Base-by-base conservation (phyloP, 2,888 invertebrate genomes). In the Notodonta ziczac region DNA sequence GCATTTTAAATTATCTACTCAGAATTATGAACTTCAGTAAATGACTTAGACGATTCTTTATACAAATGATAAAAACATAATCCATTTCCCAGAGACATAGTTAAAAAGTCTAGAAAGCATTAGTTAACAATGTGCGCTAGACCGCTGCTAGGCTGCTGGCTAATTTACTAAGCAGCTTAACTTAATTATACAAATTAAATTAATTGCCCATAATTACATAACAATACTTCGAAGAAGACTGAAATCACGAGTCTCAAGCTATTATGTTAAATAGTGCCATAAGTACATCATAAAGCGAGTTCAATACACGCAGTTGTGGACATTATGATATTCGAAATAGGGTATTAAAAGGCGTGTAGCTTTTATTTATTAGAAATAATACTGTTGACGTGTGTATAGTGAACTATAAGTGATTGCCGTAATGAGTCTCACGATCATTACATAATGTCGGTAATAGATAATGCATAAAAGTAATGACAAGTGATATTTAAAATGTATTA, bases 391-490 rank as follows among this genome's bases (percentile, higher is more conserved):
- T 65, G 50, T 77, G 70, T 66, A 75, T 69, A 70, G 61, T 67
- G 74, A 74, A 63, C 70, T 78, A 75, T 84, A 83, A 86, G 79
- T 81, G 79, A 85, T 78, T 74, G 87, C 89, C 80, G 84, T 84
- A 85, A 82, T 86, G 85, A 80, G 79, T 76, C 79, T 81, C 83
- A 83, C 83, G 83, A 82, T 76, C 75, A 73, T 91, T 91, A 90
- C 86, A 84, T 86, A 89, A 92, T 77, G 69, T 71, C 72, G 73
- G 85, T 89, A 89, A 90, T 87, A 88, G 89, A 88, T 90, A 90
- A 91, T 86, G 85, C 87, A 87, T 90, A 89, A 88, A 84, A 84
- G 85, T 89, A 90, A 91, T 90, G 89, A 91, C 87, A 85, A 84
- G 86, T 87, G 86, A 90, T 91, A 88, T 89, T 90, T 87, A 85